Base-by-base conservation (phyloP, 2,888 invertebrate genomes). In the Agrochola lychnidis region DNA sequence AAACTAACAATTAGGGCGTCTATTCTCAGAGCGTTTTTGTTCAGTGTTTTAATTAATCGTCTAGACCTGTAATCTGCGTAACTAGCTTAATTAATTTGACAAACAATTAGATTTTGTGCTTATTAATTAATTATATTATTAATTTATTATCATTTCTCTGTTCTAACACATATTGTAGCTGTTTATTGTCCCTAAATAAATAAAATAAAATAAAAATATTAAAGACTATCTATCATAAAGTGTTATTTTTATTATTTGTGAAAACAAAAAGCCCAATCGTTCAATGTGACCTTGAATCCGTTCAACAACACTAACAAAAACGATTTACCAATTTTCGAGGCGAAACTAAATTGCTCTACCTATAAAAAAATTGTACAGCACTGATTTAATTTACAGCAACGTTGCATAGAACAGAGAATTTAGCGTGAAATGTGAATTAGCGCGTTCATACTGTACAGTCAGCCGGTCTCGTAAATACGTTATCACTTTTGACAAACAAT, bases 371-470 rank as follows among this genome's bases (percentile, higher is more conserved):
- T 56, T 68, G 48, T 67, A 70, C 78, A 86, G 61, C 73, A 82
- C 73, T 85, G 73, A 83, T 86, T 83, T 79, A 83, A 83, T 86
- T 83, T 51, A 86, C 81, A 80, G 62, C 74, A 78, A 69, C 61
- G 45, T 77, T 82, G 74, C 86, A 86, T 82, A 76, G 68, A 83
- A 67, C 61, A 70, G 78, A 48, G 66, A 87, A 83, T 89, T 85
- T 76, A 82, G 79, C 80, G 83, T 88, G 89, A 83, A 88, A 83
- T 77, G 57, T 76, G 69, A 88, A 81, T 88, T 88, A 87, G 77
- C 80, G 74, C 74, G 80, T 80, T 72, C 74, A 4, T n/a, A 12
- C 3, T 36, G n/a, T n/a, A 40, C n/a, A 19, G n/a, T 57, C 36
- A n/a, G n/a, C n/a, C 36, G 36, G 36, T 4, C 19, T 40, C n/a